phyloP scores from a whole-genome alignment of 2,888 invertebrate species.

The Tortrix viridana region DNA sequence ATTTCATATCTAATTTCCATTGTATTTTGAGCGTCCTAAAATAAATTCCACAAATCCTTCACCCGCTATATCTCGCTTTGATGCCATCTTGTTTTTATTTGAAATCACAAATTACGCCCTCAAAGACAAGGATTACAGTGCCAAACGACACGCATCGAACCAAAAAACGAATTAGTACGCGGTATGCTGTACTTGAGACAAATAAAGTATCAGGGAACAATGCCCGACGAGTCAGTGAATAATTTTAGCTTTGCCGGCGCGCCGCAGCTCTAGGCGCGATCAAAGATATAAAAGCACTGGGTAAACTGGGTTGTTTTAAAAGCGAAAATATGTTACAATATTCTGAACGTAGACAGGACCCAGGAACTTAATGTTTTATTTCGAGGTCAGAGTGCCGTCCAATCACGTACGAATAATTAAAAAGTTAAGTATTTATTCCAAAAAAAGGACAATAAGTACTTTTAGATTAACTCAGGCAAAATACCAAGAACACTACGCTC shows the following conservation, averaged over 20 bases:
- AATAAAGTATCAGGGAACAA: slow-evolving; percentile 82
- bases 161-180: slow-evolving; percentile 62
- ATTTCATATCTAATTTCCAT: background rate
- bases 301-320: slow-evolving; percentile 43
- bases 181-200: slow-evolving; percentile 54
- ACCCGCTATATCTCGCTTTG: slow-evolving; percentile 49
- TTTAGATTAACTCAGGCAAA: too few relatives aligned
- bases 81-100: slow-evolving; percentile 62
- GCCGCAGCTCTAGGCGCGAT: slow-evolving; percentile 52
- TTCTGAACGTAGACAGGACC: background rate
- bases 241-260: slow-evolving; percentile 76
- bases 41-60: slow-evolving; percentile 25
- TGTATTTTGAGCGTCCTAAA: slow-evolving; percentile 5
- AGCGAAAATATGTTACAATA: background rate
- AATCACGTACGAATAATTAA: too few relatives aligned
- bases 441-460: too few relatives aligned
- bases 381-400: too few relatives aligned
- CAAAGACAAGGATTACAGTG: slow-evolving; percentile 66
- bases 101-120: slow-evolving; percentile 69
- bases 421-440: too few relatives aligned
- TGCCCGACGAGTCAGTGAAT: slow-evolving; percentile 76
- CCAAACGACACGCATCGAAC: slow-evolving; percentile 68
- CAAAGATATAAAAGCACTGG: slow-evolving; percentile 45
- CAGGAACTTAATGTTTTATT: too few relatives aligned
- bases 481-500: too few relatives aligned